Base-by-base conservation (phyloP, 2,888 invertebrate genomes). In the Urechis unicinctus region DNA sequence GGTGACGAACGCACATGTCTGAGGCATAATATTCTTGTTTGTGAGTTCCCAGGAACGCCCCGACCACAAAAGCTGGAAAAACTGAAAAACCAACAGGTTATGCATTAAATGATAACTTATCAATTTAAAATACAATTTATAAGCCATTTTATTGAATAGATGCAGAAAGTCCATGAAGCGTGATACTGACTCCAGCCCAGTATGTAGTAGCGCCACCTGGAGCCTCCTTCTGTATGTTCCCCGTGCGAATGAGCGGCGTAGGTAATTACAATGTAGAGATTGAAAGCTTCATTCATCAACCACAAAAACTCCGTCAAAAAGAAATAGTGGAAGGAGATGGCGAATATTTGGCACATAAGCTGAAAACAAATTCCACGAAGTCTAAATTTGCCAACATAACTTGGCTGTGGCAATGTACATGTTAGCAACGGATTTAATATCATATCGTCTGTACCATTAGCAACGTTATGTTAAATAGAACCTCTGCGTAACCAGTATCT, bases 221-320 rank as follows among this genome's bases (percentile, higher is more conserved):
- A 74, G 17, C 75, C 73, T 0, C 73, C 70, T 47, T 75, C 75
- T 4, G 68, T 68, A 30, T 70, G 66, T 31, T 73, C 72, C 6
- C 70, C 69, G 51, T 60, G 70, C 24, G 74, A 69, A 61, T 77
- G 78, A 21, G 76, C 74, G 1, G 78, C 73, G 63, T 78, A 78
- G 3, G 77, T 78, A 48, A 78, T 77, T 50, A 77, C 69, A 50
- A 76, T 78, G 65, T 78, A 78, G 48, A 78, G 65, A 60, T 78
- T 77, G 61, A 79, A 78, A 1, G 77, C 75, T 62, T 78, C 78
- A 61, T 79, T 79, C 76, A 78, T 75, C 57, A 79, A 59, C 78
- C 78, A 79, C 21, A 71, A 68, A 61, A 74, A 78, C 26, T 71
- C 68, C 36, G 77, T 59, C 55, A 78, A 63, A 64, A 78, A 74